Conservation (phyloP, 2,797 vertebrate species). For the Darevskia mixta region DNA sequence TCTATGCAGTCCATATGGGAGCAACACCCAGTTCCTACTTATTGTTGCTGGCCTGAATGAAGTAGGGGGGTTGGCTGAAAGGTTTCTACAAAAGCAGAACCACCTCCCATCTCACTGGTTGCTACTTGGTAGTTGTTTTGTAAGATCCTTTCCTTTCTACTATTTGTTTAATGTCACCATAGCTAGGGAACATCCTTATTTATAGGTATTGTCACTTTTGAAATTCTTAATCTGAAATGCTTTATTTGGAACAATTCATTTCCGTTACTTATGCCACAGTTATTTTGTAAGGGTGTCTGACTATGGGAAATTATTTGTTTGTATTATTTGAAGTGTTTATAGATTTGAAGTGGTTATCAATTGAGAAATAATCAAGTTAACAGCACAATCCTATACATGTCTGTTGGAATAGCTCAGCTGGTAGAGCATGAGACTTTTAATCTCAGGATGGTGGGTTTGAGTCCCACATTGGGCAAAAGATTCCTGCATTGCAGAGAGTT, state of each 20-base stretch:
- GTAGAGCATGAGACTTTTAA: too few species aligned
- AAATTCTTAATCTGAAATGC: not conserved
- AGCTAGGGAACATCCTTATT: not conserved
- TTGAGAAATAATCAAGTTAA: too few species aligned
- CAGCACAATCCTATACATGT: too few species aligned
- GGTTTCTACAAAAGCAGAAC: not conserved
- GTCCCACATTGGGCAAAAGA: too few species aligned
- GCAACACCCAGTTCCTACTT: not conserved
- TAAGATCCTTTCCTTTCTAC: too few species aligned
- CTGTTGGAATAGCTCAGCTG: too few species aligned
- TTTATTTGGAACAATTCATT: not conserved
- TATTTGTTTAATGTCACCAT: not conserved
- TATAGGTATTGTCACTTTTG: not conserved
- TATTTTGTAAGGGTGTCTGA: not conserved
- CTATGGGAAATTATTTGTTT: not conserved
- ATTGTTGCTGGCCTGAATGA: not conserved
- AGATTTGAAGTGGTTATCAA: not conserved
- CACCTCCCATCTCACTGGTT: not conserved
- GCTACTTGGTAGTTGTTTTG: not conserved
- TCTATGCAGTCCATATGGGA: not conserved
- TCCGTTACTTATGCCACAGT: not conserved
- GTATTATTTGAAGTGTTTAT: not conserved
- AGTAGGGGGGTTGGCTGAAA: not conserved
- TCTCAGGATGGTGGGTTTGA: too few species aligned
- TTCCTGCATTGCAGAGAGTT: too few species aligned